Conservation (phyloP, 1,140 invertebrate genomes). For the Cephus cinctus region DNA sequence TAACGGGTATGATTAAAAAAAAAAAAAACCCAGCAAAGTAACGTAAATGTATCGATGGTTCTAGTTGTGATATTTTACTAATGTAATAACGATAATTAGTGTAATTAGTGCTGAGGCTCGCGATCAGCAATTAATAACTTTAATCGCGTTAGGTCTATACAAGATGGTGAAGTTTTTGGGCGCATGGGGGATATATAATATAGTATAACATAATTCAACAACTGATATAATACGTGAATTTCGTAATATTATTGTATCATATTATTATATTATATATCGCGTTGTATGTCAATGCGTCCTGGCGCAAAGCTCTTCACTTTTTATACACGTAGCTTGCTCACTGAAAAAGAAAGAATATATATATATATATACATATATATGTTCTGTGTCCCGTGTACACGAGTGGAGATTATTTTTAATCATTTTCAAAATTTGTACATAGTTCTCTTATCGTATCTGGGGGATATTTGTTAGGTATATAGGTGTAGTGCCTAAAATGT, state of each 20-base stretch:
- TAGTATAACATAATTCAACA: not conserved
- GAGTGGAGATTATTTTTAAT: constrained; percentile 19
- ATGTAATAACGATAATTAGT: constrained; percentile 31
- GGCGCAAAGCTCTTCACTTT: no score
- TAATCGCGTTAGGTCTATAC: not conserved
- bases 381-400: no score
- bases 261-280: no score
- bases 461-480: constrained; percentile 36
- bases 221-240: not conserved
- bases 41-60: constrained; percentile 49
- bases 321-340: no score
- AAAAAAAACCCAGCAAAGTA: no score
- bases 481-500: constrained; percentile 44
- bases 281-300: no score
- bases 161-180: not conserved
- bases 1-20: no score
- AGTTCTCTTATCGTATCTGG: constrained; percentile 33
- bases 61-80: constrained; percentile 57
- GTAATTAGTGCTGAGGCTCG: not conserved
- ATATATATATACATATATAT: no score
- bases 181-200: not conserved
- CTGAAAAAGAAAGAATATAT: no score
- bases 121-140: not conserved
- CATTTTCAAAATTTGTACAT: constrained; percentile 23
- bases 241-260: not conserved